These are phyloP conservation scores for Protonibea diacanthus DNA, from an alignment of 2,797 vertebrate species.

Conservation along the genomic window DNA sequence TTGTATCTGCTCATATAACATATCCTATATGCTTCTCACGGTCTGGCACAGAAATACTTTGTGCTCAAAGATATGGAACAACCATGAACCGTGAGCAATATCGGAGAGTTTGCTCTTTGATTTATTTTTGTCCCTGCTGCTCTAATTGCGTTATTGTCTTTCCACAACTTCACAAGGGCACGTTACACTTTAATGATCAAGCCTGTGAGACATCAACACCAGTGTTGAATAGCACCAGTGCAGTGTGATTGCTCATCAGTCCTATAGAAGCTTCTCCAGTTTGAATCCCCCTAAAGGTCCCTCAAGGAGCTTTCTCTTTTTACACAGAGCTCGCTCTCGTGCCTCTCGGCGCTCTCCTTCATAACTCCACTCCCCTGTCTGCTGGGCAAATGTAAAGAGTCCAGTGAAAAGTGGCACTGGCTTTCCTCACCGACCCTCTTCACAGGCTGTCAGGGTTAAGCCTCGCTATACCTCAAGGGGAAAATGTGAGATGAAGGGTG, in stretches of 20 bases:
- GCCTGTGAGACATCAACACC: slow-evolving; percentile 19
- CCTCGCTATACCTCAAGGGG: slow-evolving; percentile 66
- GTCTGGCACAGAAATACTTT: neutral
- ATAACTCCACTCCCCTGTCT: slow-evolving; percentile 23
- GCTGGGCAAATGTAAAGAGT: slow-evolving; percentile 53
- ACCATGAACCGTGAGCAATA: slow-evolving; percentile 9
- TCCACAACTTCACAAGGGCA: neutral
- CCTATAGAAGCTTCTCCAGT: slow-evolving; percentile 16
- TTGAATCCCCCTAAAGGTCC: slow-evolving; percentile 54
- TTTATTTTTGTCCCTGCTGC: slow-evolving; percentile 14
- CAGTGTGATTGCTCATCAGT: slow-evolving; percentile 4
- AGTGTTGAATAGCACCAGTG: neutral
- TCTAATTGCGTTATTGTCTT: slow-evolving; percentile 12
- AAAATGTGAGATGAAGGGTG: slow-evolving; percentile 78
- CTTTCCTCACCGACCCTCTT: slow-evolving; percentile 64
- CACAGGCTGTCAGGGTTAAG: slow-evolving; percentile 70
- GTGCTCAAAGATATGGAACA: neutral
- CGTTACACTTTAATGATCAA: slow-evolving; percentile 11
- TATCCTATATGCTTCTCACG: neutral
- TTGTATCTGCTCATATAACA: neutral
- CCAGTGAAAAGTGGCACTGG: slow-evolving; percentile 61
- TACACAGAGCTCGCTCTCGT: slow-evolving; percentile 37
- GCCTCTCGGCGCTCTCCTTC: slow-evolving; percentile 35
- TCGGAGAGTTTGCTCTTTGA: neutral
- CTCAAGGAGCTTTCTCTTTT: slow-evolving; percentile 59